A percentile compares a stretch with the other conserved stretches of the same genome.
These are phyloP conservation scores for Ifrita kowaldi DNA, from an alignment of 2,113 vertebrate genomes.

Conservation along the genomic window DNA sequence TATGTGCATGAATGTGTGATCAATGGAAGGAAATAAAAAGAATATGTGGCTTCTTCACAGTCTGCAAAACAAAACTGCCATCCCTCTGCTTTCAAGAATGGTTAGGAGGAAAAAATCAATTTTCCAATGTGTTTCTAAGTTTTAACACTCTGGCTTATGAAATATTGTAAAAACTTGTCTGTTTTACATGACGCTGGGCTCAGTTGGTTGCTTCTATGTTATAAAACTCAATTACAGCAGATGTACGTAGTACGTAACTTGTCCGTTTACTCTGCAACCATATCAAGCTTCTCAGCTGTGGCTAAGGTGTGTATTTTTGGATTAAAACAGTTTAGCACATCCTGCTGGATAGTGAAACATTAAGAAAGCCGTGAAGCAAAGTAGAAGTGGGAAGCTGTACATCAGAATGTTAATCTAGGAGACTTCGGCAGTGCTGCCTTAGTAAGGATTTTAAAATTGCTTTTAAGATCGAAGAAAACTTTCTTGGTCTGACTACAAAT, in stretches of 20 bases:
- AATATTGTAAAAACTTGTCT: neutral
- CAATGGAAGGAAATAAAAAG: neutral
- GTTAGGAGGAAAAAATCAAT: neutral
- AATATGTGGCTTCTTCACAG: neutral
- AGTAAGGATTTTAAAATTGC: conserved; percentile 8
- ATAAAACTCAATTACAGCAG: neutral
- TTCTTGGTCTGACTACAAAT: neutral
- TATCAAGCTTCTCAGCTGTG: neutral
- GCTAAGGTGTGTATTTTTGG: conserved; percentile 5
- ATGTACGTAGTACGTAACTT: neutral
- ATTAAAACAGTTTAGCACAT: conserved; percentile 13
- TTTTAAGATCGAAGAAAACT: conserved; percentile 12
- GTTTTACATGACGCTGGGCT: neutral
- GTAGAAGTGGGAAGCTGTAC: neutral
- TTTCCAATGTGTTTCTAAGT: neutral
- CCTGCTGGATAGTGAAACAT: neutral
- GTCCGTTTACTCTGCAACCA: neutral
- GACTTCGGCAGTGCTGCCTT: neutral
- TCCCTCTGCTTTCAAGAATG: neutral
- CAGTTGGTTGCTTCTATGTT: neutral
- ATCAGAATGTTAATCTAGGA: neutral
- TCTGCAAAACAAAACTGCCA: neutral
- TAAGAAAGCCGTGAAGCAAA: neutral
- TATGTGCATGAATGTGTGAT: neutral
- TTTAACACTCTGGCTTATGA: neutral